phyloP scores from a whole-genome alignment of 2,888 invertebrate genomes.

The Plutella xylostella region DNA sequence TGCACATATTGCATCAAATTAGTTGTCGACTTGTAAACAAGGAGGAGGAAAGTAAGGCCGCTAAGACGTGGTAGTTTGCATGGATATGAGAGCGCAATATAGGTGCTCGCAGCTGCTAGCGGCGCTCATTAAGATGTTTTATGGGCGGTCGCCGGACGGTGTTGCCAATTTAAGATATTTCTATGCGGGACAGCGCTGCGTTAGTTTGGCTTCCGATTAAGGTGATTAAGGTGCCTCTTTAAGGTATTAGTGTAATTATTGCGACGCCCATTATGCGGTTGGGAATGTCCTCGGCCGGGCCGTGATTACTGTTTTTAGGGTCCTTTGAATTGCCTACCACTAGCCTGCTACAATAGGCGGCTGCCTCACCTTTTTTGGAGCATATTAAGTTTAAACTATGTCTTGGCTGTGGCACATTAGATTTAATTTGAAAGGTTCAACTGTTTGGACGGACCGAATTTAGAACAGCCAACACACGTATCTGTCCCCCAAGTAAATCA shows the following conservation, averaged over 20 bases:
- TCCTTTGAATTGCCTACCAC: too few relatives aligned
- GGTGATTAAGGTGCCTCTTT: slow-evolving; percentile 65
- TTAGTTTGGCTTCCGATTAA: slow-evolving; percentile 68
- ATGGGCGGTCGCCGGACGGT: slow-evolving; percentile 66
- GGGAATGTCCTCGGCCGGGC: too few relatives aligned
- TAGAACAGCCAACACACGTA: slow-evolving; percentile 36
- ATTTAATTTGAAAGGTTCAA: too few relatives aligned
- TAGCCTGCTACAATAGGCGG: too few relatives aligned
- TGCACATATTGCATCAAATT: slow-evolving; percentile 72
- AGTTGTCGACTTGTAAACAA: slow-evolving; percentile 69
- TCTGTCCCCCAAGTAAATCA: slow-evolving; percentile 63
- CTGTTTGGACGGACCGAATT: too few relatives aligned
- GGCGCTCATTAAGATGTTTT: slow-evolving; percentile 72
- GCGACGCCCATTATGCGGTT: slow-evolving; percentile 56
- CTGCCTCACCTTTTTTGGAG: too few relatives aligned
- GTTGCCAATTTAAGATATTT: slow-evolving; percentile 70
- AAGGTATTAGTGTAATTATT: slow-evolving; percentile 66
- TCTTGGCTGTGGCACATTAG: too few relatives aligned
- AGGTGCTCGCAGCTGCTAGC: slow-evolving; percentile 65
- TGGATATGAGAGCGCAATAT: slow-evolving; percentile 70
- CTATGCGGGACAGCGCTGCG: slow-evolving; percentile 66
- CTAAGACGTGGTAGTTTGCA: slow-evolving; percentile 69
- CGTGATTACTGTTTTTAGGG: too few relatives aligned
- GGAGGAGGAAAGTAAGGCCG: slow-evolving; percentile 60
- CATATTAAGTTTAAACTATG: too few relatives aligned